Evolutionary conservation across 2,113 vertebrate genomes (phyloP).

Genomic region (Neodon shergylaensis): DNA sequence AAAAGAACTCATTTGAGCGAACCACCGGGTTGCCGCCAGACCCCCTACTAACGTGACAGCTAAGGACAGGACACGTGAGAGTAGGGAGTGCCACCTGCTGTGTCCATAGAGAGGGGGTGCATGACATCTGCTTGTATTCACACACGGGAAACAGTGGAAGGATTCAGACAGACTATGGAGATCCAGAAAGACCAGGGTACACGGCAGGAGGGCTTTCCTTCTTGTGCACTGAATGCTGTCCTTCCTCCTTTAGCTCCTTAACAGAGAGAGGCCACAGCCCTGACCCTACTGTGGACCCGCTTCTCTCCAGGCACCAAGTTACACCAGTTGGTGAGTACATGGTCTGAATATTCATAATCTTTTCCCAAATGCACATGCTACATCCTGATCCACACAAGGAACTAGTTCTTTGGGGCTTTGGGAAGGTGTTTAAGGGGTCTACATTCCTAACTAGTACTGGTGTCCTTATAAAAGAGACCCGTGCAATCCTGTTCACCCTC

Average conservation of each 20-base stretch:
- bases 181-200: fast-evolving
- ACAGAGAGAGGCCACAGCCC: not conserved
- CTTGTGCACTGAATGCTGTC: not conserved
- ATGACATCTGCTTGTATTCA: not conserved
- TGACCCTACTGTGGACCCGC: not conserved
- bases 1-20: not conserved
- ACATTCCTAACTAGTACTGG: fast-evolving
- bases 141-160: not conserved
- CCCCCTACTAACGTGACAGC: constrained; percentile 9
- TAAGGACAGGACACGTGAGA: not conserved
- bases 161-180: not conserved
- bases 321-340: not conserved
- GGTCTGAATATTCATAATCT: not conserved
- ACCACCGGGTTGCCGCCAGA: constrained; percentile 49
- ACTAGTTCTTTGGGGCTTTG: not conserved
- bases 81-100: not conserved
- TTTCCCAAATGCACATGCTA: not conserved
- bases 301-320: not conserved
- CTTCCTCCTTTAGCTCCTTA: not conserved
- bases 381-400: not conserved
- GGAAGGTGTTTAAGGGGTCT: not conserved
- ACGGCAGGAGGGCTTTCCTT: not conserved
- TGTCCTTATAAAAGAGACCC: not conserved
- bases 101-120: fast-evolving
- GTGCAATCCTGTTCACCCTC: fast-evolving